Base-by-base conservation (phyloP, 2,113 vertebrate species). In the Cepphus grylle region DNA sequence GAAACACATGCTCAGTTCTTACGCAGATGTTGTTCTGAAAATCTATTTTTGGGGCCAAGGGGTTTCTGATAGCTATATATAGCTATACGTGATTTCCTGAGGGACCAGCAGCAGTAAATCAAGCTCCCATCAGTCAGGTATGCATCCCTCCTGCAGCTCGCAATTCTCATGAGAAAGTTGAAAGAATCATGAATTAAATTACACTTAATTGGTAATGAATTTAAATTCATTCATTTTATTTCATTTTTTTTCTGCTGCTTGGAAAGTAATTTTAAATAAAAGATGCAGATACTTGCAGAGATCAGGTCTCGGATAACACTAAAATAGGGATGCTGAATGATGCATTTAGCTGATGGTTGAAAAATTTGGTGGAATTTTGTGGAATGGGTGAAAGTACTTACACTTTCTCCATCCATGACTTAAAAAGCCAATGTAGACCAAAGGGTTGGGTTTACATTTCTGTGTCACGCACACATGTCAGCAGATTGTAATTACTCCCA, bases 191-290 rank as follows among this genome's bases (percentile, higher is more conserved):
- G 91, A 94, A 95, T 94, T 93, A 93, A 96, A 95, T 97, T 90
- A 70, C n/a, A 76, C 50, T 83, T 96, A 95, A 95, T 96, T 95
- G 90, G 74, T 95, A 91, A 97, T 95, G 89, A 94, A 96, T 95
- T 97, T 87, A 95, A 97, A 97, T 95, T 95, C 93, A 95, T 94
- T 95, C 93, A 77, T 38, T 94, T 94, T 82, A 49, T 71, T 94
- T 84, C 74, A 29, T 1, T 94, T 89, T 81, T 81, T 76, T 96
- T 81, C 56, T 90, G 53, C 76, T 80, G 34, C 56, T 86, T 88
- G 79, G 40, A 62, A 95, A n/a, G 56, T 72, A 47, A 81, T 91
- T 87, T 86, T 38, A 88, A 80, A 45, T 90, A 30, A 32, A 71
- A 38, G 71, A 61, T 94, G 70, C 22, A 66, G 86, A 22, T 91